Conservation (phyloP, 2,888 invertebrate species). For the Chrysolina haemoptera region DNA sequence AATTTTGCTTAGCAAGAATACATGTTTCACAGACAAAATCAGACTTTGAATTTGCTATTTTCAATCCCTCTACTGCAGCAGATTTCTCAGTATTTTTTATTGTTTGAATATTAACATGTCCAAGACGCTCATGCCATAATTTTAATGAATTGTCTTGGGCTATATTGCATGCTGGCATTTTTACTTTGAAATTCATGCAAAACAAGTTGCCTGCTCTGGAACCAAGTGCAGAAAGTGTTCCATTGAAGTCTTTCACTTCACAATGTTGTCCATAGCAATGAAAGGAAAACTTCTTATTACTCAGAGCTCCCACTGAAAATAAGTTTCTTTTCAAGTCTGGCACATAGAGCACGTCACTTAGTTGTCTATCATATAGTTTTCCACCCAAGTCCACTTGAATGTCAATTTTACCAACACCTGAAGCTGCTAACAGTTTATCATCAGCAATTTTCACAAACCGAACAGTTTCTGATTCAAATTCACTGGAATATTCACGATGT, state of each 20-base stretch:
- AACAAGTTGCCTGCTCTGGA: constrained; percentile 7
- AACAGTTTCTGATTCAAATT: constrained; percentile 16
- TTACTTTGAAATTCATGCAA: neutral
- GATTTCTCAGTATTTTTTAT: constrained; percentile 25
- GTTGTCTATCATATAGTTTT: constrained; percentile 19
- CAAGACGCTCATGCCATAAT: constrained; percentile 36
- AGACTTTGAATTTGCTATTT: constrained; percentile 21
- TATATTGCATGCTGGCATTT: constrained; percentile 25
- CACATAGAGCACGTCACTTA: constrained; percentile 18
- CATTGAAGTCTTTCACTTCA: constrained; percentile 5
- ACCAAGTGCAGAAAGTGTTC: constrained; percentile 22
- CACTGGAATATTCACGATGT: constrained; percentile 20
- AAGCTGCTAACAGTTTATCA: constrained; percentile 22
- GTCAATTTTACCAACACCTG: constrained; percentile 22
- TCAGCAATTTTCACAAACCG: constrained; percentile 26
- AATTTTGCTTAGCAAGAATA: constrained; percentile 28
- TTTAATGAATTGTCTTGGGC: constrained; percentile 21
- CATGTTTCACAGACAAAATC: constrained; percentile 35
- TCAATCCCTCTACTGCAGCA: constrained; percentile 20
- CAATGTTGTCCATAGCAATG: constrained; percentile 20
- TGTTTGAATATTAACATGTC: constrained; percentile 27
- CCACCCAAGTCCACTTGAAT: constrained; percentile 20
- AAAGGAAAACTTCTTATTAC: constrained; percentile 5
- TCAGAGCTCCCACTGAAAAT: constrained; percentile 23
- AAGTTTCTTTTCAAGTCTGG: constrained; percentile 25